Evolutionary conservation across 2,797 vertebrate species (phyloP).

Genomic region (Champsocephalus esox): DNA sequence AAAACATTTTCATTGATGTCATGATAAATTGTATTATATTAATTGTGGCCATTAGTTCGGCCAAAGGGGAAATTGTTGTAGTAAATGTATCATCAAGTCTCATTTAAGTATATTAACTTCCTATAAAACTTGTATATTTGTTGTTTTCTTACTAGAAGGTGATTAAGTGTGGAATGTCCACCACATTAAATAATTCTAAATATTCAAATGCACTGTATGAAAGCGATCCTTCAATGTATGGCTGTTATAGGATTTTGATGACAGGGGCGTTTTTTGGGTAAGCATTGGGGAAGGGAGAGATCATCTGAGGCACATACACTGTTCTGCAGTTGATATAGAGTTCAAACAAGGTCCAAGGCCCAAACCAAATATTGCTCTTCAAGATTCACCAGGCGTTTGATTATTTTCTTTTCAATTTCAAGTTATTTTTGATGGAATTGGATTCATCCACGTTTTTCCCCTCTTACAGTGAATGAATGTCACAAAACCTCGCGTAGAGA

Average conservation of each 20-base stretch:
- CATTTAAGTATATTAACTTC: too few species aligned
- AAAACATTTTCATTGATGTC: too few species aligned
- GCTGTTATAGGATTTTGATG: not conserved
- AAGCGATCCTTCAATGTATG: not conserved
- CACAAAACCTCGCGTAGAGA: slow-evolving; percentile 61
- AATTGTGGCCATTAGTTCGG: too few species aligned
- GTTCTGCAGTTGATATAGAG: slow-evolving; percentile 54
- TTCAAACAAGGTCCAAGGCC: slow-evolving; percentile 66
- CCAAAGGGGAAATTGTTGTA: too few species aligned
- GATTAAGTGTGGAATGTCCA: too few species aligned
- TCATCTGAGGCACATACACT: slow-evolving; percentile 34
- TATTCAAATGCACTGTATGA: not conserved
- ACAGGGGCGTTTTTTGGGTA: slow-evolving; percentile 14
- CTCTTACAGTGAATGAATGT: slow-evolving; percentile 29
- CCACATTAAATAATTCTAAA: too few species aligned
- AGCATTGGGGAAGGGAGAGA: slow-evolving; percentile 25
- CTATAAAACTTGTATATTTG: too few species aligned
- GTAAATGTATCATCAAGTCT: too few species aligned
- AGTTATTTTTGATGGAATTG: slow-evolving; percentile 61
- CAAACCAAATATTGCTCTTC: slow-evolving; percentile 79
- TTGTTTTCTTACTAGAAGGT: too few species aligned
- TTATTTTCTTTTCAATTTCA: slow-evolving; percentile 81
- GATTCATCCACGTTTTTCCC: slow-evolving; percentile 33
- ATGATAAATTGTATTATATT: too few species aligned
- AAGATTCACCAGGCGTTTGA: slow-evolving; percentile 67